Percentiles rank a stretch among this genome's conserved stretches.
phyloP scores from a whole-genome alignment of 2,888 invertebrate genomes.

The Drosophila picticornis region DNA sequence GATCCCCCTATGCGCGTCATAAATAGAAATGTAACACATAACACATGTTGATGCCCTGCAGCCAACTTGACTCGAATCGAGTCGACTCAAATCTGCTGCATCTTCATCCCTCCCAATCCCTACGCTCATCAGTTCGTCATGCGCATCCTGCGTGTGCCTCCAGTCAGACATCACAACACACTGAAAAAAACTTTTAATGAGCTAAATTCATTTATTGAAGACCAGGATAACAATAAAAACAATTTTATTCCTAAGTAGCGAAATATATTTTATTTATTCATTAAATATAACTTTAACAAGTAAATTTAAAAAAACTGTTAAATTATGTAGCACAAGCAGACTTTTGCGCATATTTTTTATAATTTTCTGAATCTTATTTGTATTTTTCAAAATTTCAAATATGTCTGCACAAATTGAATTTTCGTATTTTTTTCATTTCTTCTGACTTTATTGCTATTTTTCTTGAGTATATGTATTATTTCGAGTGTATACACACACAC shows the following conservation, averaged over 20 bases:
- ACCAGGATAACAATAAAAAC: neutral
- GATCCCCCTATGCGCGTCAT: slow-evolving; percentile 44
- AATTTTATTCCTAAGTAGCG: neutral
- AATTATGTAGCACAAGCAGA: neutral
- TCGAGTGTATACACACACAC: neutral
- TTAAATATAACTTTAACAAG: neutral
- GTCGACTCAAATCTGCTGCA: slow-evolving; percentile 13
- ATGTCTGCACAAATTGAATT: neutral
- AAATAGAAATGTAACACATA: slow-evolving; percentile 77
- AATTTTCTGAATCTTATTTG: neutral
- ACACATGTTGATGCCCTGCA: slow-evolving; percentile 73
- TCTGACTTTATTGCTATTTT: neutral
- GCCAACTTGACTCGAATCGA: slow-evolving; percentile 48
- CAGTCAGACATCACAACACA: slow-evolving; percentile 38
- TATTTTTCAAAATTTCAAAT: neutral
- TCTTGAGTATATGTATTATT: neutral
- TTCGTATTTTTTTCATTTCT: neutral
- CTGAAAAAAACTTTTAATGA: neutral
- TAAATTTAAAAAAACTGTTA: neutral
- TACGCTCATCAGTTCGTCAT: neutral
- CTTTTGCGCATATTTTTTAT: neutral
- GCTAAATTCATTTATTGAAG: neutral
- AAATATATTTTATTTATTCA: neutral
- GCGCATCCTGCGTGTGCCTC: slow-evolving; percentile 41
- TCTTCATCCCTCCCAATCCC: neutral